These are phyloP conservation scores for Dicaeum eximium DNA, from an alignment of 2,113 vertebrate species.

Conservation along the genomic window DNA sequence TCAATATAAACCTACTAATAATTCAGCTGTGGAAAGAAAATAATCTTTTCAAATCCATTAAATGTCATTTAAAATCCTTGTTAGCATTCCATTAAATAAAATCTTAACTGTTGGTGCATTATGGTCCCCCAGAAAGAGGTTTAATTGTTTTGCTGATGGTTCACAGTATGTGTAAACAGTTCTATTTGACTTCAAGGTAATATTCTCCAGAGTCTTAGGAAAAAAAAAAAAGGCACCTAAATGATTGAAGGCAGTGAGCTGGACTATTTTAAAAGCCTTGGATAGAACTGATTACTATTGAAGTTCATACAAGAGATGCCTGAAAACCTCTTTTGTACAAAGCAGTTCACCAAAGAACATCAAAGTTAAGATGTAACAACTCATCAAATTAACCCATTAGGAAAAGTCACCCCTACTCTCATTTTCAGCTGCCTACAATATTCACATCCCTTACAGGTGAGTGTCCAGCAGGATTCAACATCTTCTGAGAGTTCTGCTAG, in stretches of 20 bases:
- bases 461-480: neutral
- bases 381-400: neutral
- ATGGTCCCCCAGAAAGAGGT: neutral
- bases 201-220: neutral
- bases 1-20: neutral
- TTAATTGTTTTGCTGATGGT: neutral
- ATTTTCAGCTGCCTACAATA: neutral
- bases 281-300: neutral
- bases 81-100: neutral
- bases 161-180: neutral
- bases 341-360: neutral
- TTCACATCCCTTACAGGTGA: neutral
- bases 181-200: neutral
- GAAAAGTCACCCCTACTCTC: neutral
- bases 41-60: neutral
- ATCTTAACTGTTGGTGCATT: neutral
- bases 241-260: neutral
- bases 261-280: neutral
- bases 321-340: neutral
- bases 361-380: neutral
- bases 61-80: neutral
- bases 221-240: neutral
- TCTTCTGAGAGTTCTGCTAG: neutral
- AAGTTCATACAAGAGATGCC: neutral
- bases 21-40: slow-evolving; percentile 7